A percentile compares a stretch with the other conserved stretches of the same genome.
Conservation (phyloP, 1,140 invertebrate genomes). For the Drosophila orosa region DNA sequence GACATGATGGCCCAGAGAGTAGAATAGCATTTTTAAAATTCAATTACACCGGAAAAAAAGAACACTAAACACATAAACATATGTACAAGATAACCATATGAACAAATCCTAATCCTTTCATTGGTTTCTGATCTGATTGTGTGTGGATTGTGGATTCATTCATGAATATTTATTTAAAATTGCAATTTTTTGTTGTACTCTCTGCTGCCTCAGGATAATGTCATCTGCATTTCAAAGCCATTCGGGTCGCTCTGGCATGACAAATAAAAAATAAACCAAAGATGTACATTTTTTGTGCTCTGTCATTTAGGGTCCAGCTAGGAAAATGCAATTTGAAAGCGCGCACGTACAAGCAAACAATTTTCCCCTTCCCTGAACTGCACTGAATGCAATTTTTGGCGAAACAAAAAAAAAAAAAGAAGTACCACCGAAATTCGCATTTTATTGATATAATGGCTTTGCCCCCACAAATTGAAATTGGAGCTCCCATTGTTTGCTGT, state of each 20-base stretch:
- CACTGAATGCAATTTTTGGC: slow-evolving; percentile 5
- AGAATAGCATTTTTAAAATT: slow-evolving; percentile 15
- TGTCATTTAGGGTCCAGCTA: slow-evolving; percentile 5
- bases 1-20: neutral
- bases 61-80: neutral
- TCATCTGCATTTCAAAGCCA: slow-evolving; percentile 11
- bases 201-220: neutral
- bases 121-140: slow-evolving; percentile 1
- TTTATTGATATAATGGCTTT: slow-evolving; percentile 14
- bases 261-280: slow-evolving; percentile 20
- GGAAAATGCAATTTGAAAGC: slow-evolving; percentile 16
- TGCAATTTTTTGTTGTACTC: neutral
- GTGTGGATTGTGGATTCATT: neutral
- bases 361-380: slow-evolving; percentile 17
- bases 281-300: neutral
- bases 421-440: slow-evolving; percentile 1
- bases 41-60: slow-evolving; percentile 13
- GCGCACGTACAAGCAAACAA: slow-evolving; percentile 22
- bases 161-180: neutral
- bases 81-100: neutral
- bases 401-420: neutral
- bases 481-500: slow-evolving; percentile 31
- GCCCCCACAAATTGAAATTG: slow-evolving; percentile 14
- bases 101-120: neutral
- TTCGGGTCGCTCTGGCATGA: neutral